Evolutionary conservation across 2,797 vertebrate species (phyloP).

Genomic region (Esox lucius): DNA sequence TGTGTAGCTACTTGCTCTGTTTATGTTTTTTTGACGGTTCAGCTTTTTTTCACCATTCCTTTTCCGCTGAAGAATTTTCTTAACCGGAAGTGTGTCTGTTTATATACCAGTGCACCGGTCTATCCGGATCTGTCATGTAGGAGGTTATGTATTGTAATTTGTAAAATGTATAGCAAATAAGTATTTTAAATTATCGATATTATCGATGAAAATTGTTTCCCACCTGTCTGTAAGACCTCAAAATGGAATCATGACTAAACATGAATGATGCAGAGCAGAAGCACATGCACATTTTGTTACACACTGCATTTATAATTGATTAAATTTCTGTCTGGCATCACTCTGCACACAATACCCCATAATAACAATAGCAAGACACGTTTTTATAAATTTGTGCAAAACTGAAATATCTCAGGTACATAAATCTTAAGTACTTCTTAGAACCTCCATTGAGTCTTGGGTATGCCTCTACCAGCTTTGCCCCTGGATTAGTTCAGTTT

Average conservation of each 20-base stretch:
- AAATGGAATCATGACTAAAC: neutral
- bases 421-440: no score
- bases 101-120: conserved; percentile 6
- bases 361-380: no score
- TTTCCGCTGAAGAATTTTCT: conserved; percentile 62
- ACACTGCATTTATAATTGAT: no score
- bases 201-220: neutral
- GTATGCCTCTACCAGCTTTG: no score
- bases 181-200: no score
- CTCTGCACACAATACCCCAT: no score
- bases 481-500: no score
- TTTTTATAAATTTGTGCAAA: no score
- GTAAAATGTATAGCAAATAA: neutral
- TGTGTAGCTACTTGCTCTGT: conserved; percentile 50
- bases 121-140: neutral
- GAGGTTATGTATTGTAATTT: neutral
- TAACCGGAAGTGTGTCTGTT: conserved; percentile 49
- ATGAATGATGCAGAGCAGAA: neutral
- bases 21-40: conserved; percentile 79
- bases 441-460: no score
- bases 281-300: no score
- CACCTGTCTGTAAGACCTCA: neutral
- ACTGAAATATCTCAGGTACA: no score
- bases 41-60: conserved; percentile 48
- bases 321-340: no score